Conservation (phyloP, 1,140 invertebrate genomes). For the Archivesica marissinica region DNA sequence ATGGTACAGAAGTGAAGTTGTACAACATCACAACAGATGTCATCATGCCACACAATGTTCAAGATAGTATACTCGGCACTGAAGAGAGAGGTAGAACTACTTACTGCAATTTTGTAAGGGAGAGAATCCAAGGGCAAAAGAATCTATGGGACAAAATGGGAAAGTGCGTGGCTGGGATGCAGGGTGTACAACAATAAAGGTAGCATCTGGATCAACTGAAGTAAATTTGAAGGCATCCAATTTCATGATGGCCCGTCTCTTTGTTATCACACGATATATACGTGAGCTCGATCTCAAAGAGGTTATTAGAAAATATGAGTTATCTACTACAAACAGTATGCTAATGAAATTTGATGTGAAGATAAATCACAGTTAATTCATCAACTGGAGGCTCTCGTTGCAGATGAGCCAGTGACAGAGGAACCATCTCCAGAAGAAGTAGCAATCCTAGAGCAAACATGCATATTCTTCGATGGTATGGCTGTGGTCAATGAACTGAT, state of each 20-base stretch:
- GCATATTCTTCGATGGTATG: not conserved
- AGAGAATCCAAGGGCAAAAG: not conserved
- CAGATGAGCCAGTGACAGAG: not conserved
- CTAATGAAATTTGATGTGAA: not conserved
- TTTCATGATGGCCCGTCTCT: too few species aligned
- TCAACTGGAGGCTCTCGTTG: not conserved
- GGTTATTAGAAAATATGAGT: not conserved
- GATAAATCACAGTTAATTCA: not conserved
- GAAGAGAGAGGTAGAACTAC: not conserved
- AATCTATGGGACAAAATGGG: not conserved
- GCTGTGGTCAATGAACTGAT: not conserved
- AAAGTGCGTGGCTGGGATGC: not conserved
- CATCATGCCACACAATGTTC: not conserved
- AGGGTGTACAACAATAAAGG: not conserved
- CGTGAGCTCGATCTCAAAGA: not conserved
- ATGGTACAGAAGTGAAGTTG: too few species aligned
- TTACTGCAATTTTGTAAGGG: not conserved
- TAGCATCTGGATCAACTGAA: too few species aligned
- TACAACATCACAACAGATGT: not conserved
- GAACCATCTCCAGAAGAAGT: not conserved
- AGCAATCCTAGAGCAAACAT: not conserved
- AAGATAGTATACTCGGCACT: not conserved
- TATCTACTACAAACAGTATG: not conserved
- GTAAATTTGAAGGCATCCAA: too few species aligned
- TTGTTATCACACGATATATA: not conserved